Conservation (phyloP, 2,888 invertebrate species). For the Xylota segnis region DNA sequence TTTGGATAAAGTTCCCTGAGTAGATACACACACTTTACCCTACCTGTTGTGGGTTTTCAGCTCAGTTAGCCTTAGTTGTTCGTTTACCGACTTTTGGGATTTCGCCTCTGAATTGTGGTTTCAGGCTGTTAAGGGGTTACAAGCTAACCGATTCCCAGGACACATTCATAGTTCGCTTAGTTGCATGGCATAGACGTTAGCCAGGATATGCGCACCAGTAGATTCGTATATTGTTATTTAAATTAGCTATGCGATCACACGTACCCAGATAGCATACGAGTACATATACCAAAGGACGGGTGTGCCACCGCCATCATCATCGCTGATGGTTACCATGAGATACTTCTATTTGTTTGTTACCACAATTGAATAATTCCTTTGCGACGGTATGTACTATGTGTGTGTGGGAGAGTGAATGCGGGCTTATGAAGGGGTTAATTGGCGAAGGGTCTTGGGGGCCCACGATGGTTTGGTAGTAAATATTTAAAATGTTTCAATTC, state of each 20-base stretch:
- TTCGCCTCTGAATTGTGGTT: constrained; percentile 3
- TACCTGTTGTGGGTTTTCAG: constrained; percentile 17
- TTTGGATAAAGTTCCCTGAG: neutral
- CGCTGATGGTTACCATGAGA: constrained; percentile 16
- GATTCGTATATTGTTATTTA: constrained; percentile 30
- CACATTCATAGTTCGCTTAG: constrained; percentile 1
- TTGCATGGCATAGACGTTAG: constrained; percentile 2
- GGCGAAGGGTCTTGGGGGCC: neutral
- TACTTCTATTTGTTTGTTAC: constrained; percentile 1
- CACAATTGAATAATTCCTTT: constrained; percentile 22
- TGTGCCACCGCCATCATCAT: constrained; percentile 8
- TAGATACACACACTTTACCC: neutral
- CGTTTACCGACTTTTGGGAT: neutral
- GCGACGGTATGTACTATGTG: too few relatives aligned
- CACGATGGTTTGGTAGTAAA: neutral
- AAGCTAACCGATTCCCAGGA: constrained; percentile 3
- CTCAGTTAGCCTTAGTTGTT: constrained; percentile 9
- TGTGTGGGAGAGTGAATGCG: too few relatives aligned
- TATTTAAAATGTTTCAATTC: neutral
- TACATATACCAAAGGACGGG: neutral
- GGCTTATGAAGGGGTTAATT: constrained; percentile 25
- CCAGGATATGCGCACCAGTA: neutral
- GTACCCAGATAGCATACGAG: neutral
- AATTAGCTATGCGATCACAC: constrained; percentile 24
- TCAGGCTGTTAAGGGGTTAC: neutral